phyloP scores from a whole-genome alignment of 2,888 invertebrate species.

The Agonopterix arenella region DNA sequence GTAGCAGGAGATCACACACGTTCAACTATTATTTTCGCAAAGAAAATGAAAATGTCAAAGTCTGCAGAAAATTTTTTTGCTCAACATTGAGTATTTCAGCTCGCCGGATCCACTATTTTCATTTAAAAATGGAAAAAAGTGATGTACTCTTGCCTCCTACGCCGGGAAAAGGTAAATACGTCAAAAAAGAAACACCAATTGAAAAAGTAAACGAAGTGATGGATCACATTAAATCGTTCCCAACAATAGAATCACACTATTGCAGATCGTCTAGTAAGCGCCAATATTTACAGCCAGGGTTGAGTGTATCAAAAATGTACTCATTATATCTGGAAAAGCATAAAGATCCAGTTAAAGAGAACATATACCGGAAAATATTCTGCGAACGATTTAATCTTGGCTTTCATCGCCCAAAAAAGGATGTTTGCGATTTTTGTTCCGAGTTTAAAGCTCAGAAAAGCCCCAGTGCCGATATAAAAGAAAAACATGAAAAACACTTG shows the following conservation, averaged over 20 bases:
- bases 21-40: constrained; percentile 7
- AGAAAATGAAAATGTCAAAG: constrained; percentile 4
- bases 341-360: constrained; percentile 13
- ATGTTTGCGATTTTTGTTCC: constrained; percentile 12
- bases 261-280: constrained; percentile 7
- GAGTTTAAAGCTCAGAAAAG: constrained; percentile 6
- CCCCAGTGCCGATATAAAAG: constrained; percentile 2
- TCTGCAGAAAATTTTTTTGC: constrained; percentile 11
- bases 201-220: constrained; percentile 11
- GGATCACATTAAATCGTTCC: constrained; percentile 12
- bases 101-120: constrained; percentile 8
- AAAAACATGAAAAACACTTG: constrained; percentile 1
- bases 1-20: constrained; percentile 1
- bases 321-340: constrained; percentile 8
- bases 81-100: constrained; percentile 7
- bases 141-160: constrained; percentile 4
- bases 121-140: constrained; percentile 7
- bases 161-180: constrained; percentile 9
- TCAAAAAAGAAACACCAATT: constrained; percentile 6
- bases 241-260: constrained; percentile 10
- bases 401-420: constrained; percentile 14
- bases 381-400: constrained; percentile 11
- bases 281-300: constrained; percentile 8
- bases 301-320: constrained; percentile 9
- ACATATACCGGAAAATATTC: constrained; percentile 12